Base-by-base conservation (phyloP, 2,797 vertebrate species). In the Meriones psammophilus region DNA sequence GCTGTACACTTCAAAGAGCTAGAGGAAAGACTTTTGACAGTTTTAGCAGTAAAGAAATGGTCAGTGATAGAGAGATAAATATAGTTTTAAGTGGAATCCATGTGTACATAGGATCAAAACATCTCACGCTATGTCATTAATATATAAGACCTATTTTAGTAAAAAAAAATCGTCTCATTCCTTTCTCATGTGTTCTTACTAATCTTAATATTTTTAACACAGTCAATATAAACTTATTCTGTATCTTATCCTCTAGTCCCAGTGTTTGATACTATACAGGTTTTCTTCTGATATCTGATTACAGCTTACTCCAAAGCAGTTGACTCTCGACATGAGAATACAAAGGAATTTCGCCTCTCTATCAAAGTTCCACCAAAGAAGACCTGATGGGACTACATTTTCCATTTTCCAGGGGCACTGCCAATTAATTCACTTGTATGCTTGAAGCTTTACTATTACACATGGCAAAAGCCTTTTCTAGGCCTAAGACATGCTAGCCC, bases 341-440 rank as follows among this genome's bases (percentile, higher is more conserved):
- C 74, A 89, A 93, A 93, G 10, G 14, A 56, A 64, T 89, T 83
- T 12, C 3, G 15, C n/a, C 62, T 74, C 36, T 13, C 3, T 14
- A 24, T 24, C n/a, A 62, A 13, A 71, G 84, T 22, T 24, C 3
- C 36, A 39, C 12, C n/a, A 62, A 13, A 71, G 79, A 9, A 56
- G 74, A 77, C 74, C 17, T 50, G 13, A 30, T 30, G 28, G 26
- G 50, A 50, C 15, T 36, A 60, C 42, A 18, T 46, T 54, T 60
- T 30, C 30, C 36, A 28, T 90, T 84, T 68, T 69, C 30, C 42
- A 12, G 54, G 15, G 14, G 50, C 26, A 62, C 17, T 50, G 24
- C 28, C 50, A 91, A 58, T 87, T 84, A 87, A 92, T 84, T 88
- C 73, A 93, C 64, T 88, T 88, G 69, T 89, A 28, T 8, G 39